These are phyloP conservation scores for Melieria crassipennis DNA, from an alignment of 2,888 invertebrate species.

Conservation along the genomic window DNA sequence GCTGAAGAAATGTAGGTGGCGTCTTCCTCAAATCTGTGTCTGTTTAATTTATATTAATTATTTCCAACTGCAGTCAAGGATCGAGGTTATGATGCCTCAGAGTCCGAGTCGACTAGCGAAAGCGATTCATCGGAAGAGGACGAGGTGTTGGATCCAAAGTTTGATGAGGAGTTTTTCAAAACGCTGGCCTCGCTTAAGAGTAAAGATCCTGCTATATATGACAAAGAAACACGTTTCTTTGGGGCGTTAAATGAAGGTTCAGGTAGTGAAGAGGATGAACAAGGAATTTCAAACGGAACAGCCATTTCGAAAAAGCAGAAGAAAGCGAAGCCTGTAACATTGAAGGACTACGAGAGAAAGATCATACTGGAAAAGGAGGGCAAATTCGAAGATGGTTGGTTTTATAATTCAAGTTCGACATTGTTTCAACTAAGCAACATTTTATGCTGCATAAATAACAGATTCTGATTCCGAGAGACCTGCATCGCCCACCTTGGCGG, in stretches of 20 bases:
- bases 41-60: constrained; percentile 11
- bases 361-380: constrained; percentile 77
- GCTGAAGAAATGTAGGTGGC: constrained; percentile 77
- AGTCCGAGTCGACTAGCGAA: constrained; percentile 57
- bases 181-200: constrained; percentile 86
- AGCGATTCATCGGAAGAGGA: constrained; percentile 60
- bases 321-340: constrained; percentile 71
- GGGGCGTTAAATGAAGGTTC: constrained; percentile 60
- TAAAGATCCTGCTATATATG: constrained; percentile 90
- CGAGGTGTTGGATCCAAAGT: constrained; percentile 55
- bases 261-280: constrained; percentile 14
- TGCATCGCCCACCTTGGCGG: constrained; percentile 70
- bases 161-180: constrained; percentile 87
- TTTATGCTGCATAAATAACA: background rate
- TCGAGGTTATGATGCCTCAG: constrained; percentile 54
- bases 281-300: background rate
- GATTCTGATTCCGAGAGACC: constrained; percentile 51
- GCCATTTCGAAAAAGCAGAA: constrained; percentile 41
- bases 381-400: constrained; percentile 65
- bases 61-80: constrained; percentile 54
- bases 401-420: background rate
- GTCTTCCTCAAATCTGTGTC: background rate
- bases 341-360: constrained; percentile 84
- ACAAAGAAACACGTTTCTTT: constrained; percentile 79
- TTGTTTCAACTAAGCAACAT: background rate